Conservation (phyloP, 1,140 invertebrate species). For the Drosophila repletoides region DNA sequence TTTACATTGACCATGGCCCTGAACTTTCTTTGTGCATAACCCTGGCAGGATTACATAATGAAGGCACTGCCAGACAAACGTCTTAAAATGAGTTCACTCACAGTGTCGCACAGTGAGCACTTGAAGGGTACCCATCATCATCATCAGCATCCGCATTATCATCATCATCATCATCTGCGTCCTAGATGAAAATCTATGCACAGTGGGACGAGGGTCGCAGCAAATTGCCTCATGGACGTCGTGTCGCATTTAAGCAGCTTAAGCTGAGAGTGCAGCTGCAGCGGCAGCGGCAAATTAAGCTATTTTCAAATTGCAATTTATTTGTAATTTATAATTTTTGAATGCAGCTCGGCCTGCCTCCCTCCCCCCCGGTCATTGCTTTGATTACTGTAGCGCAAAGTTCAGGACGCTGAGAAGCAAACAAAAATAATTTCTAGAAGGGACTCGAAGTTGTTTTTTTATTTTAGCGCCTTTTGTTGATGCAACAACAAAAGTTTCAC, state of each 20-base stretch:
- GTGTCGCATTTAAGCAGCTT: conserved; percentile 7
- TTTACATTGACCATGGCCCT: conserved; percentile 67
- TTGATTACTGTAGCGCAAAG: conserved; percentile 40
- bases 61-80: conserved; percentile 62
- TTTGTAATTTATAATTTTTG: conserved; percentile 30
- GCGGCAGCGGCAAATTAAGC: conserved; percentile 14
- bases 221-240: too few species aligned
- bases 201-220: too few species aligned
- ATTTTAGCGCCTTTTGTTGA: conserved; percentile 22
- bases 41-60: conserved; percentile 50
- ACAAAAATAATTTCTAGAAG: conserved; percentile 27
- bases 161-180: too few species aligned
- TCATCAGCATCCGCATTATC: not conserved
- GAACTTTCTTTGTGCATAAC: conserved; percentile 51
- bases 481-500: conserved; percentile 55
- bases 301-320: conserved; percentile 31
- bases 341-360: too few species aligned
- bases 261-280: conserved; percentile 25
- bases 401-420: conserved; percentile 17
- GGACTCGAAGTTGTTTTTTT: conserved; percentile 36
- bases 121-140: conserved; percentile 23
- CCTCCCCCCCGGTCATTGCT: conserved; percentile 3
- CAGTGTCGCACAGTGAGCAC: conserved; percentile 1
- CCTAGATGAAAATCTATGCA: not conserved
- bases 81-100: conserved; percentile 64